phyloP scores from a whole-genome alignment of 2,113 vertebrate species.

The Sisor rabdophorus region DNA sequence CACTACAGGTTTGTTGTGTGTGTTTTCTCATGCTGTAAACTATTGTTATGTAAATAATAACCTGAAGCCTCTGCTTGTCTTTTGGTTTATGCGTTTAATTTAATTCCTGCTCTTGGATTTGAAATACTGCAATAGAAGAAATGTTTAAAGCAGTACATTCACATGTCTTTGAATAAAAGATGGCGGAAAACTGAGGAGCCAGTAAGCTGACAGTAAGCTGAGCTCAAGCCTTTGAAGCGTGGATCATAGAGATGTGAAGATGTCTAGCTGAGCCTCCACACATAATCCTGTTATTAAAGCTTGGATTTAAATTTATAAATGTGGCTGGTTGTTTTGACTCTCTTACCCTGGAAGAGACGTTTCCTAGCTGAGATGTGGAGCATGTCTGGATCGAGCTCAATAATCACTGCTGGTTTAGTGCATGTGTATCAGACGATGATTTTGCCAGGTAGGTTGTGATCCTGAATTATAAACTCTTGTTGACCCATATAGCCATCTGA shows the following conservation, averaged over 20 bases:
- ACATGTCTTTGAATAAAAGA: not conserved
- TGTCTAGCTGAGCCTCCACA: not conserved
- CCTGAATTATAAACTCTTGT: too few relatives aligned
- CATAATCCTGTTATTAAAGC: not conserved
- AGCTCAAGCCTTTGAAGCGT: not conserved
- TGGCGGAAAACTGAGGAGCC: not conserved
- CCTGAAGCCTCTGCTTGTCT: too few relatives aligned
- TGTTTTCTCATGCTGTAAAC: too few relatives aligned
- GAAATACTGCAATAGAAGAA: not conserved
- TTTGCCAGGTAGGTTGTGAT: too few relatives aligned
- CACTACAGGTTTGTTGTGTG: too few relatives aligned
- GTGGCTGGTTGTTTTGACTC: not conserved
- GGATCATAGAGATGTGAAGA: not conserved
- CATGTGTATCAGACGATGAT: too few relatives aligned
- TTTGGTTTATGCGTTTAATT: not conserved
- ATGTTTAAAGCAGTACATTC: too few relatives aligned
- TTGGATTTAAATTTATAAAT: not conserved
- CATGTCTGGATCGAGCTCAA: slow-evolving; percentile 3
- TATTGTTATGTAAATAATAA: too few relatives aligned
- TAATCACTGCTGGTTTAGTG: too few relatives aligned
- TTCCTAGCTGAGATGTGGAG: slow-evolving; percentile 45
- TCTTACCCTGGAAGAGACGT: slow-evolving; percentile 65
- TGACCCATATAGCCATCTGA: too few relatives aligned
- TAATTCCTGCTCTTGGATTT: not conserved
- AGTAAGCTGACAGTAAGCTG: not conserved